Base-by-base conservation (phyloP, 1,140 invertebrate species). In the Lepidotrigona ventralis region DNA sequence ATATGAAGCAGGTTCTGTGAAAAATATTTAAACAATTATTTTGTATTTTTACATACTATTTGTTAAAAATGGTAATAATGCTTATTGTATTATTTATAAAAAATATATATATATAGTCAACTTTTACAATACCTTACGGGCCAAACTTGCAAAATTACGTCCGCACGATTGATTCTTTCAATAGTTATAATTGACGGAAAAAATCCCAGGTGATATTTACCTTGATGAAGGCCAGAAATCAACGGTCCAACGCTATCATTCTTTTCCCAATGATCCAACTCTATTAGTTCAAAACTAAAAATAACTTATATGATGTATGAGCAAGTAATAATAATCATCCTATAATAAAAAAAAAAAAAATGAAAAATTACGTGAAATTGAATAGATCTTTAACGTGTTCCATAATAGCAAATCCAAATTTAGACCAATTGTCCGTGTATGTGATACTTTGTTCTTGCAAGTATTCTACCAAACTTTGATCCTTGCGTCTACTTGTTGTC, bases 1-100 rank as follows among this genome's bases (percentile, higher is more conserved):
- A 90, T 64, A 90, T 86, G 66, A 90, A 91, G 63, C 89, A 90
- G 0, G 90, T 88, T 66, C 89, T 91, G 21, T 21, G 64, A 85
- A 71, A 74, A 54, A 78, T 12, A 79, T 68, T 33, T 68, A 33
- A 68, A 69, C 4, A 69, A 39, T 68, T 39, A 33, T 39, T 23
- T 68, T 64, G n/a, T 64, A 8, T 2, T 29, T 60, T 60, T 23
- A n/a, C 0, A 60, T 23, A 14, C 1, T 60, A 64, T 29, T 64
- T 0, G 17, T 19, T 64, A 64, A 64, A 29, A 29, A 64, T 64
- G 15, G 6, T 8, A 23, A 23, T 23, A 58, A 58, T 60, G 58
- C 11, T 60, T 23, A n/a, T 23, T 60, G 14, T 63, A 15, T 26
- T 26, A 14, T 26, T 26, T 15, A 64, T 26, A 64, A 26, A 29